A percentile compares a stretch with the other conserved stretches of the same genome.
phyloP scores from a whole-genome alignment of 2,888 invertebrate species.

The Platerodrilus igneus region DNA sequence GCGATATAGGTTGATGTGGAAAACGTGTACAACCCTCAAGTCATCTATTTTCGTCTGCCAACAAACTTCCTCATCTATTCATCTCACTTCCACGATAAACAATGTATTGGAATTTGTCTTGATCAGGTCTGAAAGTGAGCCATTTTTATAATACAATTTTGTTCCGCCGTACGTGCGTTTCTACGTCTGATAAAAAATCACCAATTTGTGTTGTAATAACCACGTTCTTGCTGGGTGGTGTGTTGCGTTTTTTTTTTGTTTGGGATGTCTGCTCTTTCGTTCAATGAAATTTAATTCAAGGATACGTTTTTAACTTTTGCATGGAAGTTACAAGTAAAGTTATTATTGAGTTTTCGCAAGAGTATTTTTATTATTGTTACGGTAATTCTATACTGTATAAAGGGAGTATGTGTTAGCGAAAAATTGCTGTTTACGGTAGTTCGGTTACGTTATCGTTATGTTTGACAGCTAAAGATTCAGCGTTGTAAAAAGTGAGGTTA shows the following conservation, averaged over 20 bases:
- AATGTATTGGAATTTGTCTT: slow-evolving; percentile 47
- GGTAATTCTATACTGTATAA: too few species aligned
- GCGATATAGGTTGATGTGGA: slow-evolving; percentile 9
- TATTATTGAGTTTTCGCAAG: too few species aligned
- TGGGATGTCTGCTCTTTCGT: too few species aligned
- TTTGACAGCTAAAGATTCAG: too few species aligned
- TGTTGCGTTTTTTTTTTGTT: slow-evolving; percentile 10
- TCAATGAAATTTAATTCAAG: too few species aligned
- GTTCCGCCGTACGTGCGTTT: slow-evolving; percentile 34
- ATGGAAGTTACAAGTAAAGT: too few species aligned
- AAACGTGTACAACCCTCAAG: slow-evolving; percentile 14
- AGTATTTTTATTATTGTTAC: too few species aligned
- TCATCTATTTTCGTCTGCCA: slow-evolving; percentile 23
- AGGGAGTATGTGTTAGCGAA: too few species aligned
- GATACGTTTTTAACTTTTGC: too few species aligned
- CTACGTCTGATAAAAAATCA: slow-evolving; percentile 38
- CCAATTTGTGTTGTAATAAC: slow-evolving; percentile 36
- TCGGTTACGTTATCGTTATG: too few species aligned
- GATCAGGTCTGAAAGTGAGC: slow-evolving; percentile 41
- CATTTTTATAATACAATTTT: slow-evolving; percentile 41
- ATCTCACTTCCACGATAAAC: slow-evolving; percentile 39
- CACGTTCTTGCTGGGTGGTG: slow-evolving; percentile 15
- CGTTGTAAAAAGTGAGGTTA: too few species aligned
- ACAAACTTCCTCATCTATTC: slow-evolving; percentile 20
- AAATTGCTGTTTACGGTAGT: too few species aligned